Evolutionary conservation across 2,888 invertebrate species (phyloP).

Genomic region (Prosopocoilus inquinatus): DNA sequence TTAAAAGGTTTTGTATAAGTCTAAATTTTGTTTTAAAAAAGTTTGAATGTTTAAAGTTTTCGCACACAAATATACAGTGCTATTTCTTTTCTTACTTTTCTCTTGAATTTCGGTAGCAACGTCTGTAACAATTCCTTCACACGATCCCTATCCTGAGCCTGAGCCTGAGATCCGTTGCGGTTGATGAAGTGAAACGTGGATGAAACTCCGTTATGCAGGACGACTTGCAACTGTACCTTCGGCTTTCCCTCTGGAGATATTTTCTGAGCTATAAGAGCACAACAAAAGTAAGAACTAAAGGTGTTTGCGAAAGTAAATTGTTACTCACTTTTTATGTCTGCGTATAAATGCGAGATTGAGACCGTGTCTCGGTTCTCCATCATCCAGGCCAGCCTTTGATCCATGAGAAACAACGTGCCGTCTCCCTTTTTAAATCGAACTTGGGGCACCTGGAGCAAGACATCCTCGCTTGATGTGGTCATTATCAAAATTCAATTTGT

Average conservation of each 20-base stretch:
- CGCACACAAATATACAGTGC: too few species aligned
- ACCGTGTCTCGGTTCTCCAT: conserved; percentile 89
- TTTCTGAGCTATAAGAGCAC: conserved; percentile 67
- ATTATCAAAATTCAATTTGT: conserved; percentile 49
- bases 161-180: conserved; percentile 76
- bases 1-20: too few species aligned
- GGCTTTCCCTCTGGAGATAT: conserved; percentile 96
- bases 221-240: conserved; percentile 96
- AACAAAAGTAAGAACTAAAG: background rate
- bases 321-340: conserved; percentile 89
- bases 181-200: conserved; percentile 98
- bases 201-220: conserved; percentile 88
- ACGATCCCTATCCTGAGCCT: conserved; percentile 86
- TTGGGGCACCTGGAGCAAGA: conserved; percentile 85
- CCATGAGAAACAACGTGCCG: conserved; percentile 94
- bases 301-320: background rate
- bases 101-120: conserved; percentile 88
- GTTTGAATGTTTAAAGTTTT: too few species aligned
- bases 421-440: conserved; percentile 96
- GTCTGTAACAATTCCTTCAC: conserved; percentile 91
- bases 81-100: conserved; percentile 62
- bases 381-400: conserved; percentile 95
- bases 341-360: conserved; percentile 88
- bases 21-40: too few species aligned
- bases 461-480: conserved; percentile 93